Percentiles rank a stretch among this genome's conserved stretches.
Conservation (phyloP, 2,113 vertebrate species). For the Cercopithecus mona region DNA sequence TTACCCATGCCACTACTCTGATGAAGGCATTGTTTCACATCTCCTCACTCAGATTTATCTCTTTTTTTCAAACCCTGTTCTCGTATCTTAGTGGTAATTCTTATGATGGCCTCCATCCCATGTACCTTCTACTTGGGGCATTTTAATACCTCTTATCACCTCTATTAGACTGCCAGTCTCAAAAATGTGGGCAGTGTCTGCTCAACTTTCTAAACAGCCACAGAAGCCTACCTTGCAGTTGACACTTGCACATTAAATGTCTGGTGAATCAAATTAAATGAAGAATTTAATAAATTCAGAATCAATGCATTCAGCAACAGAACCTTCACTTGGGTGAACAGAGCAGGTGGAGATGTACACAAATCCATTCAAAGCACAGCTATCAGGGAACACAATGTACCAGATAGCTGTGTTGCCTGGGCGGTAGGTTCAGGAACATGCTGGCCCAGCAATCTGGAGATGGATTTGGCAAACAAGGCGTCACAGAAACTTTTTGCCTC, state of each 20-base stretch:
- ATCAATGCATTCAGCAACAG: background rate
- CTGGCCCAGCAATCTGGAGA: slow-evolving; percentile 59
- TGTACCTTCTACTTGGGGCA: background rate
- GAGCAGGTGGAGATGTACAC: slow-evolving; percentile 43
- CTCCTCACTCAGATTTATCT: background rate
- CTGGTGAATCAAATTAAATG: background rate
- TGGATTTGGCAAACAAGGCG: background rate
- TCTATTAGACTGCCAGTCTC: background rate
- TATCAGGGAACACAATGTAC: slow-evolving; percentile 20
- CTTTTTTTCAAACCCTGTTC: background rate
- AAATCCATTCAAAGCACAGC: slow-evolving; percentile 46
- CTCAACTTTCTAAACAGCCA: background rate
- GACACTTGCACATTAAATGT: slow-evolving; percentile 15
- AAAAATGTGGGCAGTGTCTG: background rate
- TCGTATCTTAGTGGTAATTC: background rate
- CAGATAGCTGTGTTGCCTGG: slow-evolving; percentile 42
- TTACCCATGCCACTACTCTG: background rate
- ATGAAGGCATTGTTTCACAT: background rate
- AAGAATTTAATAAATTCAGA: slow-evolving; percentile 41
- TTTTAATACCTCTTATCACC: background rate
- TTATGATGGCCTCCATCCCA: background rate
- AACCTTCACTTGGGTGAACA: slow-evolving; percentile 34
- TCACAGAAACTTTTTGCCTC: background rate
- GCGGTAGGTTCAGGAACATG: slow-evolving; percentile 41
- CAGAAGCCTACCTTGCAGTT: background rate